These are phyloP conservation scores for Rhizomys pruinosus DNA, from an alignment of 2,113 vertebrate species.

Conservation along the genomic window DNA sequence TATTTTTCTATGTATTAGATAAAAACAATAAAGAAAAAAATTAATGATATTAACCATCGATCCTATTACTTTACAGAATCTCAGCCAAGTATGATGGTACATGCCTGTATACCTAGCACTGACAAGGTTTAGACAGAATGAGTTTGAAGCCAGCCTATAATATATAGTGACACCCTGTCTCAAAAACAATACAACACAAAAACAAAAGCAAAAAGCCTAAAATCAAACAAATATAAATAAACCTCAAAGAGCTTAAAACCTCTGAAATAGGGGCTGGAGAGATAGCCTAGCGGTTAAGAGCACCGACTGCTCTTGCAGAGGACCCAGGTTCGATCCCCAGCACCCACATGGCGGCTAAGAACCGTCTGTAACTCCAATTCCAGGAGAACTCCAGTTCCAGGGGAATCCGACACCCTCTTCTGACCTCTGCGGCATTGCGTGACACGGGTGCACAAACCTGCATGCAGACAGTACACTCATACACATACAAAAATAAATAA, in stretches of 20 bases:
- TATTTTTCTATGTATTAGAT: conserved; percentile 15
- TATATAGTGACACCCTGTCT: not conserved
- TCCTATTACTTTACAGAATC: not conserved
- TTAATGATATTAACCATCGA: not conserved
- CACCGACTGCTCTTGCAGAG: too few relatives aligned
- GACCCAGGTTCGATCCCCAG: too few relatives aligned
- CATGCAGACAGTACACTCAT: too few relatives aligned
- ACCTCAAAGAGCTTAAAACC: not conserved
- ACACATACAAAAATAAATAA: not conserved
- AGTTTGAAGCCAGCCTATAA: not conserved
- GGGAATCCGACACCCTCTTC: too few relatives aligned
- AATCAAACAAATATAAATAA: not conserved
- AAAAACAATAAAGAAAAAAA: conserved; percentile 35
- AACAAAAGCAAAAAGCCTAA: not conserved
- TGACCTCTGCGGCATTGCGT: too few relatives aligned
- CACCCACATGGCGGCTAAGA: too few relatives aligned
- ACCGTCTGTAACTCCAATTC: too few relatives aligned
- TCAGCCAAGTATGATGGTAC: not conserved
- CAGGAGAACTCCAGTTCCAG: too few relatives aligned
- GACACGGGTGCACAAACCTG: too few relatives aligned
- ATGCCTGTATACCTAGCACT: not conserved
- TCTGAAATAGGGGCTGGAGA: too few relatives aligned
- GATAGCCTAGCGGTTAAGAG: too few relatives aligned
- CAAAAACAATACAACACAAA: not conserved
- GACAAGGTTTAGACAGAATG: not conserved